Conservation (phyloP, 2,797 vertebrate genomes). For the Tauraco hartlaubi region DNA sequence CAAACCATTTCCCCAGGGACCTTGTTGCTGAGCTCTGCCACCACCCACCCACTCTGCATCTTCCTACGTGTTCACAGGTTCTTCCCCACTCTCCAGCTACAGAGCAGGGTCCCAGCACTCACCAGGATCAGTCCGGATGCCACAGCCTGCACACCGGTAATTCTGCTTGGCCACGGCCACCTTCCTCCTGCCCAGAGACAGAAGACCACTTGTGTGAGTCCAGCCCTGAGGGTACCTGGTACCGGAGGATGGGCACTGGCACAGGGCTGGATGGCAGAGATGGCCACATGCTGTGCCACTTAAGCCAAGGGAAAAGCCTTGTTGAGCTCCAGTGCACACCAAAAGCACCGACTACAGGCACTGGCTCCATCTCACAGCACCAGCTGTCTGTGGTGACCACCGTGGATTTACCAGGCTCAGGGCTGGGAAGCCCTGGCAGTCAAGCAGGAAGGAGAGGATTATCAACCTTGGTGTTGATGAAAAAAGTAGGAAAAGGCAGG, state of each 20-base stretch:
- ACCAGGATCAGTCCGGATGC: conserved; percentile 95
- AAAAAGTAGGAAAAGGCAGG: neutral
- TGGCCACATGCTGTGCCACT: neutral
- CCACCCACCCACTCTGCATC: neutral
- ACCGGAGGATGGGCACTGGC: neutral
- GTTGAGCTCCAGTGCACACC: neutral
- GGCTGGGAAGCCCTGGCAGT: neutral
- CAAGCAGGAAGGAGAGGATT: neutral
- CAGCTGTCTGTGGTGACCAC: neutral
- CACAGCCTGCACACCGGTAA: conserved; percentile 96
- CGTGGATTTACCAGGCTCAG: neutral
- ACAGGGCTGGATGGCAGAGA: neutral
- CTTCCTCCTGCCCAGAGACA: conserved; percentile 87
- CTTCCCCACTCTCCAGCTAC: neutral
- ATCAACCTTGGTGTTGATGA: neutral
- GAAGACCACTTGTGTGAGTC: neutral
- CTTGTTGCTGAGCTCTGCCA: neutral
- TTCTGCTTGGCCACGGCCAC: conserved; percentile 95
- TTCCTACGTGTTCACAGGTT: neutral
- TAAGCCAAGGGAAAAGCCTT: neutral
- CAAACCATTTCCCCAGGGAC: neutral
- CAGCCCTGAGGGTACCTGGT: neutral
- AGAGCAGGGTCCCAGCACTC: conserved; percentile 17
- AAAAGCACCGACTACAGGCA: neutral
- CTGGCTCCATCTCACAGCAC: neutral